Evolutionary conservation across 2,888 invertebrate genomes (phyloP).

Genomic region (Synergus laeviventris): DNA sequence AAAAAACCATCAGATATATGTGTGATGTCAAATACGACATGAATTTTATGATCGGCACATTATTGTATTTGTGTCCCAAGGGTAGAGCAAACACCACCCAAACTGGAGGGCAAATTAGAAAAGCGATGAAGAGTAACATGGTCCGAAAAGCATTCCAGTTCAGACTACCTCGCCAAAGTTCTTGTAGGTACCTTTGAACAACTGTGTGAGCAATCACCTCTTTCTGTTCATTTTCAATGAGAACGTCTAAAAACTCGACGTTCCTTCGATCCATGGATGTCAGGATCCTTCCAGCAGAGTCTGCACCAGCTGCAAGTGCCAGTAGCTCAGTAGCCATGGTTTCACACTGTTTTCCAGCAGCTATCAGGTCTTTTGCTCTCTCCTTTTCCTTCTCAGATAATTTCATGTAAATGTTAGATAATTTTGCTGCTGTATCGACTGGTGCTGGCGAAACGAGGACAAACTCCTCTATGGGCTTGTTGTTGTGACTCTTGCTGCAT

Average conservation of each 20-base stretch:
- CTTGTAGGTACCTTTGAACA: slow-evolving; percentile 96
- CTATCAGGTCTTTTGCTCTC: slow-evolving; percentile 96
- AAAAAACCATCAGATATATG: slow-evolving; percentile 95
- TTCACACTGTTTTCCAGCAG: slow-evolving; percentile 97
- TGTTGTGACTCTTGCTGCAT: slow-evolving; percentile 96
- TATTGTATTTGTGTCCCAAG: slow-evolving; percentile 95
- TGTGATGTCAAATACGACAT: slow-evolving; percentile 99
- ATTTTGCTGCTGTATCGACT: slow-evolving; percentile 98
- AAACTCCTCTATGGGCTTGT: slow-evolving; percentile 98
- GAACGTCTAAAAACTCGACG: slow-evolving; percentile 95
- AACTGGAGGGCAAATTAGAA: slow-evolving; percentile 95
- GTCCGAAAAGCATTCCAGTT: slow-evolving; percentile 98
- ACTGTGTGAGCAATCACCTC: slow-evolving; percentile 98
- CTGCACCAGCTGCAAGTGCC: slow-evolving; percentile 94
- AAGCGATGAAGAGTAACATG: slow-evolving; percentile 93
- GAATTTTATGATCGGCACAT: slow-evolving; percentile 99
- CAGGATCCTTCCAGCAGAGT: slow-evolving; percentile 95
- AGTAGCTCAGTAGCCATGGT: slow-evolving; percentile 97
- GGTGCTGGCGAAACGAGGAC: slow-evolving; percentile 99
- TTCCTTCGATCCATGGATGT: slow-evolving; percentile 96
- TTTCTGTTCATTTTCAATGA: slow-evolving; percentile 99
- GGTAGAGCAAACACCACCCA: slow-evolving; percentile 98
- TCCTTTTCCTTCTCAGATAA: slow-evolving; percentile 98
- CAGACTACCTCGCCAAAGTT: slow-evolving; percentile 98
- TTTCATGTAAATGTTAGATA: slow-evolving; percentile 93